Evolutionary conservation across 2,888 invertebrate genomes (phyloP).

Genomic region (Notodonta ziczac): DNA sequence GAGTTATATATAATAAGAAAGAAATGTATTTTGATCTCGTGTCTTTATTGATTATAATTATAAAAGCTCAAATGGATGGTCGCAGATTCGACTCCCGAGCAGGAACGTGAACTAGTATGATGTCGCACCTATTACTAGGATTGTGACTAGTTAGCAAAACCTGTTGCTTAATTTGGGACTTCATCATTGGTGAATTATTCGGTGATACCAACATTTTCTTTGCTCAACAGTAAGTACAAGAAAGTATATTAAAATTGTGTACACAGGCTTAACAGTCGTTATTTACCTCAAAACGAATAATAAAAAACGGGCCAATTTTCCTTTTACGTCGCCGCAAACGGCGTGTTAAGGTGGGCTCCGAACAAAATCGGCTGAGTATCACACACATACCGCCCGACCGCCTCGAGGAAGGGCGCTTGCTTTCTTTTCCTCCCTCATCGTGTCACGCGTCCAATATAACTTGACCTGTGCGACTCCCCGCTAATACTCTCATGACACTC

Average conservation of each 20-base stretch:
- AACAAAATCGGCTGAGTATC: constrained; percentile 66
- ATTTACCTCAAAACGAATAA: constrained; percentile 21
- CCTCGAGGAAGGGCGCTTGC: constrained; percentile 77
- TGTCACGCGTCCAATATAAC: constrained; percentile 60
- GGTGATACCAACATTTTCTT: not conserved
- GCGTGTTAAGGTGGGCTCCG: constrained; percentile 74
- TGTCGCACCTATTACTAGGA: no score
- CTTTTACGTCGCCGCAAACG: constrained; percentile 69
- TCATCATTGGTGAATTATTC: no score
- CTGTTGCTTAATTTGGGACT: no score
- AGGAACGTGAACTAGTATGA: no score
- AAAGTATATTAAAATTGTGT: not conserved
- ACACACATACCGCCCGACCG: constrained; percentile 69
- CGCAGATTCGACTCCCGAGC: no score
- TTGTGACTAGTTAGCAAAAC: no score
- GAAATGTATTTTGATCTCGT: no score
- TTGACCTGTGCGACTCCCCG: constrained; percentile 45
- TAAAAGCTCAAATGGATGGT: no score
- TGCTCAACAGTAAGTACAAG: not conserved
- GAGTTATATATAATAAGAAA: no score
- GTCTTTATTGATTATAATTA: no score
- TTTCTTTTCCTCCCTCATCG: constrained; percentile 67
- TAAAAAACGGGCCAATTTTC: constrained; percentile 46
- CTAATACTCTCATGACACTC: constrained; percentile 26
- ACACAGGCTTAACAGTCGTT: not conserved